Evolutionary conservation across 2,797 vertebrate species (phyloP), one percentile per base, ranked within the genome.

Genomic region (Sphaeramia orbicularis): DNA sequence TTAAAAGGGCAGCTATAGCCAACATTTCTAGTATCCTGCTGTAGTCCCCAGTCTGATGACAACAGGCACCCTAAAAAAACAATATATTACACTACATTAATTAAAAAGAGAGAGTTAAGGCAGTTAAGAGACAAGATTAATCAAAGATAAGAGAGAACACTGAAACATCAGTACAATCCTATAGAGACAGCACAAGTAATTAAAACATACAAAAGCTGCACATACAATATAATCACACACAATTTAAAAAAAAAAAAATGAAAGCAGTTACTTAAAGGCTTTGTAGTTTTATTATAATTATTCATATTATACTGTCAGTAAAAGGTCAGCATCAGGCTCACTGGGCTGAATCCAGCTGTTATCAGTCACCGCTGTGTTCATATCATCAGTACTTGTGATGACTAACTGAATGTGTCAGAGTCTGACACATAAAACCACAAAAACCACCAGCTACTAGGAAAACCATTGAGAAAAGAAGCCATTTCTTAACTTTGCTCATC

Each of bases 291-390:
- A 14, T 8, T 19, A 21, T 42, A 12, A 56, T 38, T 62, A 49
- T 51, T 27, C 3, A 48, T 43, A 13, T 12, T n/a, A 19, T 15
- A 15, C 3, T 27, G 43, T 55, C 68, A 49, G 18, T 69, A 8
- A 60, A 37, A 36, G 14, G 27, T 37, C 18, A 48, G 30, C 44
- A 56, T 48, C 45, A 54, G 60, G 76, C 75, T 81, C 18, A 11
- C 63, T 47, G 16, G 48, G 57, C 81, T 65, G 90, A 91, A 93
- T 86, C 89, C 92, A 93, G 81, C 76, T 3, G 43, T 91, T 92
- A 94, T 94, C 92, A 86, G 72, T 45, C 32, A 18, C 30, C 10
- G 50, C 83, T 82, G 66, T 60, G 79, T 89, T 50, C 16, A 16
- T 54, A 59, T 81, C 75, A 59, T 21, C 71, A 50, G 11, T 50